These are phyloP conservation scores for Pempheris klunzingeri DNA, from an alignment of 2,797 vertebrate species.

Conservation along the genomic window DNA sequence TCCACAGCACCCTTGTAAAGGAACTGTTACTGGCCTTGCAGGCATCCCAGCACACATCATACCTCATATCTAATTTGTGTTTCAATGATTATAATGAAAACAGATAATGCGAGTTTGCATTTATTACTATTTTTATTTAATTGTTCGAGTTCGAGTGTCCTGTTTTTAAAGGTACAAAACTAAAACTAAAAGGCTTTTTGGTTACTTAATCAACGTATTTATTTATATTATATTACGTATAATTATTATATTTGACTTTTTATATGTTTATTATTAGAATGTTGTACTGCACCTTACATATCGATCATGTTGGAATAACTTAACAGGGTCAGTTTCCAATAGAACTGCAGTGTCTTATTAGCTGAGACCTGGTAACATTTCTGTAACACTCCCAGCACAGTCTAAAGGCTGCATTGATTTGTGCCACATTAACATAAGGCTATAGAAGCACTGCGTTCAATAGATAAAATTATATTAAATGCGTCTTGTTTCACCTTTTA, in stretches of 20 bases:
- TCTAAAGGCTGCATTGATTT: neutral
- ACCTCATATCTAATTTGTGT: conserved; percentile 54
- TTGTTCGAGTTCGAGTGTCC: neutral
- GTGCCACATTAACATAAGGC: neutral
- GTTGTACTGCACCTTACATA: too few species aligned
- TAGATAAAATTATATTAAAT: neutral
- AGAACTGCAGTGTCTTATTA: too few species aligned
- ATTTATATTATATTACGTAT: too few species aligned
- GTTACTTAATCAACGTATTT: too few species aligned
- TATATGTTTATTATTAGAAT: too few species aligned
- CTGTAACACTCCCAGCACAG: neutral
- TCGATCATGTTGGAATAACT: too few species aligned
- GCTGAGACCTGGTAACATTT: neutral
- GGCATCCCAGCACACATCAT: conserved; percentile 39
- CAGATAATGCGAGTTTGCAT: neutral
- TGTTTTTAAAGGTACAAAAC: neutral
- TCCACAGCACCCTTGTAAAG: conserved; percentile 54
- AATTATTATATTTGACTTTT: too few species aligned
- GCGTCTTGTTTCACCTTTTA: neutral
- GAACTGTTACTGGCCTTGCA: conserved; percentile 52
- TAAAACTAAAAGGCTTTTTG: neutral
- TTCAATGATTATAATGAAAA: conserved; percentile 4
- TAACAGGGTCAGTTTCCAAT: too few species aligned
- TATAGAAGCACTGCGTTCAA: neutral
- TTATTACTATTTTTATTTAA: neutral